phyloP scores from a whole-genome alignment of 1,140 invertebrate species.

The Anagrus nilaparvatae region DNA sequence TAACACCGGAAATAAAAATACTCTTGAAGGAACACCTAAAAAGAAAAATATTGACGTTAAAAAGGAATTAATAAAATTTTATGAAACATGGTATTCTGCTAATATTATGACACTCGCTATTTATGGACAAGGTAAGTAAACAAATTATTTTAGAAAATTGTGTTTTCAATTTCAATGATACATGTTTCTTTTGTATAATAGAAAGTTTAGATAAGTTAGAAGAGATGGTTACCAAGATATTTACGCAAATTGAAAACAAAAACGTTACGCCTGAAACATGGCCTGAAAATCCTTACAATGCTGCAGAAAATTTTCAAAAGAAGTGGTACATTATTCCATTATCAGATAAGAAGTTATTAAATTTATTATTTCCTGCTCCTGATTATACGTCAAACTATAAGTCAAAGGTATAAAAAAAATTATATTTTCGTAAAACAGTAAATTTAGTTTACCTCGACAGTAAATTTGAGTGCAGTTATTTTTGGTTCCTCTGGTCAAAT shows the following conservation, averaged over 20 bases:
- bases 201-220: slow-evolving; percentile 85
- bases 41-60: slow-evolving; percentile 70
- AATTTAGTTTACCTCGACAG: too few relatives aligned
- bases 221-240: slow-evolving; percentile 63
- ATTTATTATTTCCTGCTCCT: slow-evolving; percentile 82
- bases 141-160: too few relatives aligned
- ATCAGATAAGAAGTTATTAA: slow-evolving; percentile 78
- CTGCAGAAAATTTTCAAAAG: slow-evolving; percentile 53
- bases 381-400: slow-evolving; percentile 75
- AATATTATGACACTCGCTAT: slow-evolving; percentile 88
- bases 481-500: too few relatives aligned
- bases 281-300: slow-evolving; percentile 71
- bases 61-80: slow-evolving; percentile 81
- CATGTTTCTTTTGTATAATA: slow-evolving; percentile 25
- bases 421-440: slow-evolving; percentile 4
- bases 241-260: slow-evolving; percentile 70
- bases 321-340: slow-evolving; percentile 75
- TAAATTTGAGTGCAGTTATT: too few relatives aligned
- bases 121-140: slow-evolving; percentile 69
- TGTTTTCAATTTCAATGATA: too few relatives aligned
- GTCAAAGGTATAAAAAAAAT: slow-evolving; percentile 57
- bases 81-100: slow-evolving; percentile 84
- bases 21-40: slow-evolving; percentile 71
- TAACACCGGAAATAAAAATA: slow-evolving; percentile 78
- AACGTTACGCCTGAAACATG: slow-evolving; percentile 60